Conservation (phyloP, 2,888 invertebrate species). For the Stenoptilia bipunctidactyla region DNA sequence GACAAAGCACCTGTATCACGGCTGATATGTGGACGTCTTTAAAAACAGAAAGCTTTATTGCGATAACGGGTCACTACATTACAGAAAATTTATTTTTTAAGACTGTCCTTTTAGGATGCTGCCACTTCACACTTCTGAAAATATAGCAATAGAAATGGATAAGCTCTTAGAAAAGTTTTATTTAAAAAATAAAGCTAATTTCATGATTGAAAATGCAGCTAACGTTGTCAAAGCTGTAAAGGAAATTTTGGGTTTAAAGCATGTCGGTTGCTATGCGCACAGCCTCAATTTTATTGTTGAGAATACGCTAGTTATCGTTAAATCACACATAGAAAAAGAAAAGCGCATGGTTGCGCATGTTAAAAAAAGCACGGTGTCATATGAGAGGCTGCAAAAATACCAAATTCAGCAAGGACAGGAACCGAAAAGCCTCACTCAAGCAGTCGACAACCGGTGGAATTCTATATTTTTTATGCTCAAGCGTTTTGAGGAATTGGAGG, state of each 20-base stretch:
- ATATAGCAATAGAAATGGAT: constrained; percentile 16
- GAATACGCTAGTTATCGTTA: constrained; percentile 10
- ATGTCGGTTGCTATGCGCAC: constrained; percentile 15
- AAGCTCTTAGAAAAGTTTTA: constrained; percentile 8
- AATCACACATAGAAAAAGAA: constrained; percentile 13
- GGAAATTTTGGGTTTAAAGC: constrained; percentile 11
- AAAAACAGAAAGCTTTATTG: constrained; percentile 16
- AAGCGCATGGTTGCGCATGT: constrained; percentile 14
- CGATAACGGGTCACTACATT: constrained; percentile 20
- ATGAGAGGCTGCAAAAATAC: constrained; percentile 16
- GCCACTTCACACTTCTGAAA: constrained; percentile 16
- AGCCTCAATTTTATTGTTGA: constrained; percentile 7
- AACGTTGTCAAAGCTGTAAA: constrained; percentile 16
- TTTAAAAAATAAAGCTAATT: constrained; percentile 11
- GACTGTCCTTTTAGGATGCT: constrained; percentile 19
- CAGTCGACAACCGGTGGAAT: constrained; percentile 22
- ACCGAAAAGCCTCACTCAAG: constrained; percentile 18
- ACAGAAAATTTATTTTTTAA: constrained; percentile 15
- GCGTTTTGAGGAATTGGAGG: constrained; percentile 18
- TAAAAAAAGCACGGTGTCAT: constrained; percentile 15
- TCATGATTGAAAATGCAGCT: too few species aligned
- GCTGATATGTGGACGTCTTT: constrained; percentile 22
- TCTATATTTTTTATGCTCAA: constrained; percentile 19
- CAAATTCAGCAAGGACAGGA: constrained; percentile 15
- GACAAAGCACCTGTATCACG: constrained; percentile 17